Evolutionary conservation across 30 jellyfish, hydroid and myxozoan genomes (phyloP).

Genomic region (Turritopsis rubra): DNA sequence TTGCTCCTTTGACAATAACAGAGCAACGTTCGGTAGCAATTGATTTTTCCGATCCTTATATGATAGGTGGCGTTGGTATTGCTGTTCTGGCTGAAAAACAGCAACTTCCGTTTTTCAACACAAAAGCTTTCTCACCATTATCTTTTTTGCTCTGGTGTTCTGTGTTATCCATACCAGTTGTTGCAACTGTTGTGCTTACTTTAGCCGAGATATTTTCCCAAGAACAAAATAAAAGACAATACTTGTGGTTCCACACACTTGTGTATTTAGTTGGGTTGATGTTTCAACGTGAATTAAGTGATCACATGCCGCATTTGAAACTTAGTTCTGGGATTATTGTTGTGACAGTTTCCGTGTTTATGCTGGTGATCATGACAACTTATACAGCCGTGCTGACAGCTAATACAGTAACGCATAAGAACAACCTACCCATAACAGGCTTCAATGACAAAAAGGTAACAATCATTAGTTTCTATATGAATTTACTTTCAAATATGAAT

Average conservation of each 20-base stretch:
- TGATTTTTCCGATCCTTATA: slow-evolving; percentile 18
- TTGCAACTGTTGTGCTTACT: not conserved
- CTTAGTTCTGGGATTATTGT: slow-evolving; percentile 50
- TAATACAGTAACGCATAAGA: slow-evolving; percentile 31
- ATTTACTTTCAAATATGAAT: not conserved
- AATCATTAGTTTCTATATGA: not conserved
- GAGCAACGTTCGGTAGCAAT: slow-evolving; percentile 5
- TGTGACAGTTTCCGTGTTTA: slow-evolving; percentile 53
- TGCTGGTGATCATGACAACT: slow-evolving; percentile 69
- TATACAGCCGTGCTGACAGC: slow-evolving; percentile 84
- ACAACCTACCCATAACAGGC: slow-evolving; percentile 34
- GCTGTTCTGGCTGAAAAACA: slow-evolving; percentile 3
- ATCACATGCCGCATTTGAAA: slow-evolving; percentile 46
- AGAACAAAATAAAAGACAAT: slow-evolving; percentile 1
- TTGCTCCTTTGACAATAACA: slow-evolving; percentile 21
- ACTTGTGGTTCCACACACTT: slow-evolving; percentile 32
- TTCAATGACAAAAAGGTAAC: slow-evolving; percentile 53
- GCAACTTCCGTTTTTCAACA: not conserved
- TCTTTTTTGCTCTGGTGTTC: not conserved
- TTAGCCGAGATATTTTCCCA: not conserved
- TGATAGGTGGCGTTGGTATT: slow-evolving; percentile 20
- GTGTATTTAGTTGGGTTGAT: slow-evolving; percentile 55
- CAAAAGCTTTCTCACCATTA: slow-evolving; percentile 5
- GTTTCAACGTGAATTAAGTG: slow-evolving; percentile 52
- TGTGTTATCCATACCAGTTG: not conserved